Conservation (phyloP, 2,888 invertebrate genomes). For the Ichneumoninae sp. region DNA sequence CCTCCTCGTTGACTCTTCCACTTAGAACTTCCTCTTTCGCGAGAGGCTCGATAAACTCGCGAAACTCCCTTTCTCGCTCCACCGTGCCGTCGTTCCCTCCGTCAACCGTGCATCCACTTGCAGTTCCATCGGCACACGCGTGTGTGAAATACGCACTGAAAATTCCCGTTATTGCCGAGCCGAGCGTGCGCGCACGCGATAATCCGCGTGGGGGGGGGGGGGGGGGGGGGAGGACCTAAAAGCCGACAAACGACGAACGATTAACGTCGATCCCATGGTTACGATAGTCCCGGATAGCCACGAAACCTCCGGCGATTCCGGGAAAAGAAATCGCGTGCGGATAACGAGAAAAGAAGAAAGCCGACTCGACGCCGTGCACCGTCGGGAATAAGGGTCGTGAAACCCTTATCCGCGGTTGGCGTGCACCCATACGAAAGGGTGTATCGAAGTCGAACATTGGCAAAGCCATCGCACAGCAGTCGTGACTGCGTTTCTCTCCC, state of each 20-base stretch:
- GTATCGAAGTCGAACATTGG: constrained; percentile 22
- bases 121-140: neutral
- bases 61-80: constrained; percentile 19
- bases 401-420: constrained; percentile 48
- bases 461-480: constrained; percentile 1
- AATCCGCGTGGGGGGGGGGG: constrained; percentile 30
- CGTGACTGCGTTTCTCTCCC: constrained; percentile 32
- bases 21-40: constrained; percentile 40
- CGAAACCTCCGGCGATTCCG: constrained; percentile 68
- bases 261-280: constrained; percentile 68
- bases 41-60: constrained; percentile 32
- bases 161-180: constrained; percentile 29
- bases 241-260: constrained; percentile 64
- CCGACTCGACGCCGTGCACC: constrained; percentile 51
- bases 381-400: constrained; percentile 43
- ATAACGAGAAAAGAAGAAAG: constrained; percentile 71
- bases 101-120: neutral
- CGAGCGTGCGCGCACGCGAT: constrained; percentile 16
- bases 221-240: constrained; percentile 26
- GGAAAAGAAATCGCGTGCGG: constrained; percentile 77
- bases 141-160: neutral
- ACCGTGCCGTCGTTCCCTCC: neutral
- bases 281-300: constrained; percentile 56
- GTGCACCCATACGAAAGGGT: constrained; percentile 39
- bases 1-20: constrained; percentile 54